A percentile compares a stretch with the other conserved stretches of the same genome.
These are phyloP conservation scores for Geotrupes spiniger DNA, from an alignment of 2,888 invertebrate genomes.

Conservation along the genomic window DNA sequence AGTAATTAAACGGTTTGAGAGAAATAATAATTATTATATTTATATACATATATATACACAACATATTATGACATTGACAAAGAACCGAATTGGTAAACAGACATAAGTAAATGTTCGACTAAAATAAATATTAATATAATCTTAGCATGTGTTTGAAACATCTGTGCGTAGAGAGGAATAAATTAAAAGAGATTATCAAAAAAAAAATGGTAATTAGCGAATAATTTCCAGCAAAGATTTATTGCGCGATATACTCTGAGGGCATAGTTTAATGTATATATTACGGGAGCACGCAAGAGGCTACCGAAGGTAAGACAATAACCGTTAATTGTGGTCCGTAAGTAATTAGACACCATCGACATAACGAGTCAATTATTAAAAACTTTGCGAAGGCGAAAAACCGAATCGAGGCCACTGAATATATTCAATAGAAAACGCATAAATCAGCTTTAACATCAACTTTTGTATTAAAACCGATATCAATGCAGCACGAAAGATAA, in stretches of 20 bases:
- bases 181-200: constrained; percentile 6
- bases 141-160: too few relatives aligned
- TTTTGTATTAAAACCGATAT: constrained; percentile 29
- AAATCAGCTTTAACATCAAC: constrained; percentile 29
- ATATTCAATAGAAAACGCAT: constrained; percentile 26
- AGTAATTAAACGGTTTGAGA: too few relatives aligned
- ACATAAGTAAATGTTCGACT: too few relatives aligned
- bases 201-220: constrained; percentile 1
- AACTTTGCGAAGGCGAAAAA: constrained; percentile 8
- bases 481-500: constrained; percentile 24
- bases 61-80: too few relatives aligned
- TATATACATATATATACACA: too few relatives aligned
- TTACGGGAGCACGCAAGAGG: background rate
- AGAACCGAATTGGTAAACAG: too few relatives aligned
- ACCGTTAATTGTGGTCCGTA: background rate
- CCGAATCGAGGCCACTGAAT: constrained; percentile 10
- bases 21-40: too few relatives aligned
- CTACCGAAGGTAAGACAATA: constrained; percentile 1
- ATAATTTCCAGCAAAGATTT: constrained; percentile 3
- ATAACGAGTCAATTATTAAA: constrained; percentile 16
- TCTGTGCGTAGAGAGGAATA: background rate
- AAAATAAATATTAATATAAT: too few relatives aligned
- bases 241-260: constrained; percentile 3
- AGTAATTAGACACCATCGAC: constrained; percentile 8
- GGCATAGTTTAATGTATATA: constrained; percentile 1